Base-by-base conservation (phyloP, 2,888 invertebrate genomes). In the Petrophora chlorosata region DNA sequence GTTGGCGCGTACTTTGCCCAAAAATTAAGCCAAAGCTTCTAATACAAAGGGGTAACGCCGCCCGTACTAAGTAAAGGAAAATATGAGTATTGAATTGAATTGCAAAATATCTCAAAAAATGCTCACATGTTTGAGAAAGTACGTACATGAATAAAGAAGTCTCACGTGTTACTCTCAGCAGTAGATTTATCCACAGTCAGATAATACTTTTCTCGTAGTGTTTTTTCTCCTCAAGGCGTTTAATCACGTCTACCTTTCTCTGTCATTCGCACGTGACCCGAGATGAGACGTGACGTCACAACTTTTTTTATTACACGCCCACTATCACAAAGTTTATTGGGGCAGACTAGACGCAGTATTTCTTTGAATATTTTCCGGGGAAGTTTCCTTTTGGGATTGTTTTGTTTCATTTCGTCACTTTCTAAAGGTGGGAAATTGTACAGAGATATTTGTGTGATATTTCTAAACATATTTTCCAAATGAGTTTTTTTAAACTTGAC, bases 261-360 rank as follows among this genome's bases (percentile, higher is more conserved):
- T 61, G 63, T 58, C 65, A 56, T 51, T 49, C 44, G 70, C 65
- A 67, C 67, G 67, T 67, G 65, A 65, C 66, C 62, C 61, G 47
- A 56, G 53, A 33, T 45, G 33, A 46, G 50, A 63, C 65, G 59
- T 56, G 62, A 63, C 58, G 62, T 67, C 57, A 58, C 61, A 59
- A 61, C 59, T 67, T 67, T 65, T n/a, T 67, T 67, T 56, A 64
- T 59, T 62, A 62, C 59, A 61, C 47, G 34, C 55, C 56, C 35
- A 39, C 46, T 53, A 42, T 55, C 54, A 44, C 53, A 30, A 33
- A 56, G 50, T 61, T 61, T 63, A 61, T 61, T 58, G 59, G 45
- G 41, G 35, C 47, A 56, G 56, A 46, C 46, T 42, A 51, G 43
- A 46, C 53, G 53, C 38, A 29, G 43, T 53, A 50, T 54, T 57